Evolutionary conservation across 1,140 invertebrate genomes (phyloP), one percentile per base, ranked within the genome.

Genomic region (Spodoptera frugiperda): DNA sequence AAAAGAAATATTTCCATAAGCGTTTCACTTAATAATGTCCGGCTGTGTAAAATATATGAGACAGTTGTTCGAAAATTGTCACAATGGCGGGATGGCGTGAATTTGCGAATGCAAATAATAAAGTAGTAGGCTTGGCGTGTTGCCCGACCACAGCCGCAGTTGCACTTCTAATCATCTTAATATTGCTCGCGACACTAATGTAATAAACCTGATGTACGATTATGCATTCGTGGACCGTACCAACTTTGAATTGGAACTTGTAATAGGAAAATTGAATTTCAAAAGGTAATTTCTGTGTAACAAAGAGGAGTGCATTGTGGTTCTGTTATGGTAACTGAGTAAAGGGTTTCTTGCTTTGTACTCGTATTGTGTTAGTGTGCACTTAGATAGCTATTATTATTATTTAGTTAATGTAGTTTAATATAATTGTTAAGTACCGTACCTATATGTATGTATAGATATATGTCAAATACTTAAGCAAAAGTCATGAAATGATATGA

Each of bases 81-180:
- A 51, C 65, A 68, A 68, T 30, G 21, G 49, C 25, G 19, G 65
- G 10, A 68, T 12, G 57, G 73, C 21, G 77, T 19, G 77, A 81
- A 81, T 81, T 81, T 78, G 79, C 75, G 77, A 78, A 78, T 61
- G 79, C 77, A 67, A 76, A 78, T 76, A 79, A 79, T 79, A 77
- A 79, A 79, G 76, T 78, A 68, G 68, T 39, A 25, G 68, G 61
- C 30, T 68, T 80, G 79, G 79, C 79, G 44, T n/a, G 10, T 55
- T 71, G 76, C 65, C 79, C 71, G 44, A 30, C 39, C 46, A 30
- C 55, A n/a, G 46, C 6, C 25, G 63, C 75, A 46, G 33, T 57
- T 63, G 61, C 76, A 49, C 44, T 70, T 74, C 75, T 80, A 80
- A 80, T 80, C 75, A 80, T 80, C 76, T 77, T 76, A 79, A 70